Percentiles rank a stretch among this genome's conserved stretches.
Evolutionary conservation across 2,888 invertebrate species (phyloP).

Genomic region (Cantharis lateralis): DNA sequence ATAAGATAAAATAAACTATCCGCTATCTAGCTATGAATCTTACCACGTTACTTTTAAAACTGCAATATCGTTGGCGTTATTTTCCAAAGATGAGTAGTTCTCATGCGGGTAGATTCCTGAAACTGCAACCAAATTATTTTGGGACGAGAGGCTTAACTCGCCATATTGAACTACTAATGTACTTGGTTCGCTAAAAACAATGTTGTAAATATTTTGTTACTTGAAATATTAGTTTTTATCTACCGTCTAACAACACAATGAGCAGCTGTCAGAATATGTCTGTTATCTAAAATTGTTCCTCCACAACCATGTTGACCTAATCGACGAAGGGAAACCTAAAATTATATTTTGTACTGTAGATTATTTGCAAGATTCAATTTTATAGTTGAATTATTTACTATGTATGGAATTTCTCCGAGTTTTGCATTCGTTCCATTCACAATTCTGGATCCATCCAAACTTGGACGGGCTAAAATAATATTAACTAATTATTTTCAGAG

Average conservation of each 20-base stretch:
- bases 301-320: background rate
- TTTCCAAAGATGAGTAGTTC: conserved; percentile 14
- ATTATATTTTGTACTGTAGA: conserved; percentile 56
- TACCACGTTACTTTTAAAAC: conserved; percentile 30
- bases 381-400: background rate
- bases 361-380: too few species aligned
- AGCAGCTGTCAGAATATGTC: background rate
- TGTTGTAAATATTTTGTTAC: background rate
- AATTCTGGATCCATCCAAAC: background rate
- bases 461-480: background rate
- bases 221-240: background rate
- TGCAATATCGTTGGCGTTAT: conserved; percentile 36
- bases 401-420: too few species aligned
- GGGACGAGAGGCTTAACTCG: too few species aligned
- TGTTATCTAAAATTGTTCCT: background rate
- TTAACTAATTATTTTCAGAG: background rate
- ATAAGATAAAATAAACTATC: too few species aligned
- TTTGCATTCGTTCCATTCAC: too few species aligned
- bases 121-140: conserved; percentile 20
- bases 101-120: conserved; percentile 21
- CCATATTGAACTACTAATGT: too few species aligned
- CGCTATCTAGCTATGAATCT: too few species aligned
- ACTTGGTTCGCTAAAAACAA: too few species aligned
- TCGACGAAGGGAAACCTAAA: background rate
- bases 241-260: background rate